phyloP scores from a whole-genome alignment of 2,113 vertebrate species.

The Phrynosoma blainvillii region DNA sequence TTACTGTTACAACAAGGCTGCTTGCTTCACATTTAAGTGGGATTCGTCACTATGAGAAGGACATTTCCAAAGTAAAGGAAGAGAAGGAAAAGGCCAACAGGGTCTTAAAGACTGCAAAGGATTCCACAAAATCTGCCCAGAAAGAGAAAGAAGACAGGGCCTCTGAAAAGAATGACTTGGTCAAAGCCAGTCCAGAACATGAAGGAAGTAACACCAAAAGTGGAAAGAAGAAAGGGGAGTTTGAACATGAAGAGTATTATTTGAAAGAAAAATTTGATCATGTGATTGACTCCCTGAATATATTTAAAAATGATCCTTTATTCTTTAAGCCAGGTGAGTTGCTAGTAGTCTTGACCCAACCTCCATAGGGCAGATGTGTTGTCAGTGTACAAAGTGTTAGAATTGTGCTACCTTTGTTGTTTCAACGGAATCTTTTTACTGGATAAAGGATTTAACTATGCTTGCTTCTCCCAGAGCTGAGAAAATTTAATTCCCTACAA shows the following conservation, averaged over 20 bases:
- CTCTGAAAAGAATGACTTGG: slow-evolving; percentile 64
- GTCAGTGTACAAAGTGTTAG: background rate
- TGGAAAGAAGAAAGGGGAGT: slow-evolving; percentile 82
- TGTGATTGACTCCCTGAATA: slow-evolving; percentile 87
- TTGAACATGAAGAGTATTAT: slow-evolving; percentile 93
- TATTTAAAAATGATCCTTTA: slow-evolving; percentile 96
- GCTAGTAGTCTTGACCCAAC: slow-evolving; percentile 30
- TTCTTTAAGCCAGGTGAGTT: slow-evolving; percentile 94
- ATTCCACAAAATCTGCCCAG: slow-evolving; percentile 47
- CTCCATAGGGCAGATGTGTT: background rate
- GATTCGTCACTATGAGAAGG: slow-evolving; percentile 97
- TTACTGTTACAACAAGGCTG: slow-evolving; percentile 89
- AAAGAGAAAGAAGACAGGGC: slow-evolving; percentile 68
- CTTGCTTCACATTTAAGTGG: slow-evolving; percentile 95
- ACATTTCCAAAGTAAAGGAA: slow-evolving; percentile 89
- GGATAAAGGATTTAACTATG: too few species aligned
- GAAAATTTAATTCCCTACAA: too few species aligned
- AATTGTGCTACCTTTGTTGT: background rate
- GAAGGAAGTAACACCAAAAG: slow-evolving; percentile 65
- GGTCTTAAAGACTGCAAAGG: slow-evolving; percentile 71
- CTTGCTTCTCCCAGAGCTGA: too few species aligned
- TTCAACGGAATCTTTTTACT: background rate
- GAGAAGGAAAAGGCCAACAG: slow-evolving; percentile 87
- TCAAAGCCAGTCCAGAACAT: slow-evolving; percentile 65
- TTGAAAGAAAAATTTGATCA: slow-evolving; percentile 91